phyloP scores from a whole-genome alignment of 2,113 vertebrate species.

The Mola mola region DNA sequence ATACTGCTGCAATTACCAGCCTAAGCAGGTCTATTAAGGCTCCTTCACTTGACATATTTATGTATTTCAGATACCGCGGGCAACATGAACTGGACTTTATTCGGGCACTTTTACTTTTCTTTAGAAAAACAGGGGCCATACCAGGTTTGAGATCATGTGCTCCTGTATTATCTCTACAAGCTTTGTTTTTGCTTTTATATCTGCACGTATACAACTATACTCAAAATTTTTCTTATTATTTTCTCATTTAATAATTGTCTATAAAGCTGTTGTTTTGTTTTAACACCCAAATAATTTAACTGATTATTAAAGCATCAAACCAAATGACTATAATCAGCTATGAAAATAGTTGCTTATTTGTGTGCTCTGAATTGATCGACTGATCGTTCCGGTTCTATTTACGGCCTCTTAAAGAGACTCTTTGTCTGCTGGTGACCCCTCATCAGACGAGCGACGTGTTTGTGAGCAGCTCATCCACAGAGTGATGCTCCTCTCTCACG shows the following conservation, averaged over 20 bases:
- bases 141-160: constrained; percentile 19
- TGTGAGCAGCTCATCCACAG: no score
- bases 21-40: constrained; percentile 99
- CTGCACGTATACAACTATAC: no score
- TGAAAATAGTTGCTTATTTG: neutral
- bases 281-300: no score
- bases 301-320: neutral
- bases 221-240: no score
- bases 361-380: neutral
- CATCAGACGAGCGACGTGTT: neutral
- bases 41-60: constrained; percentile 96
- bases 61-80: constrained; percentile 95
- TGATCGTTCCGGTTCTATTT: neutral
- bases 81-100: constrained; percentile 94
- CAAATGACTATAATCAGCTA: neutral
- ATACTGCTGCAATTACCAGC: constrained; percentile 95
- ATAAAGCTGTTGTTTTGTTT: no score
- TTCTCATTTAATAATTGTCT: no score
- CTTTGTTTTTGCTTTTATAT: no score
- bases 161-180: neutral
- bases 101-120: constrained; percentile 85
- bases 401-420: neutral
- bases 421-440: neutral
- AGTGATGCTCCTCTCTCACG: no score
- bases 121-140: neutral